These are phyloP conservation scores for Tragopan temminckii DNA, from an alignment of 2,797 vertebrate genomes.

Conservation along the genomic window DNA sequence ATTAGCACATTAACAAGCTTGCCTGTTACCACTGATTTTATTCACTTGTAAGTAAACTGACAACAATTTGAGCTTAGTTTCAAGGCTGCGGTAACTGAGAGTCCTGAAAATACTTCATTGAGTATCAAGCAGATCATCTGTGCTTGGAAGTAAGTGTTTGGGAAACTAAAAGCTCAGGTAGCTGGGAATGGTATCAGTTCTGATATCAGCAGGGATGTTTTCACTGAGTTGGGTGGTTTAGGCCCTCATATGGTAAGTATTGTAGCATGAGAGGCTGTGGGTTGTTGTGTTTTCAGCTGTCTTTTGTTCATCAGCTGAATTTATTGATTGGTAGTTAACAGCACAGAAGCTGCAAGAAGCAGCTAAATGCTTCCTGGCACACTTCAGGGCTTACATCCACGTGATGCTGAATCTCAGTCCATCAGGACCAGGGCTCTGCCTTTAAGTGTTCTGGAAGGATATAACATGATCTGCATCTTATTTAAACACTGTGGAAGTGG, in stretches of 20 bases:
- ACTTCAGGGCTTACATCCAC: neutral
- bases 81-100: neutral
- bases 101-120: neutral
- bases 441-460: neutral
- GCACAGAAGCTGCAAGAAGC: neutral
- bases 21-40: neutral
- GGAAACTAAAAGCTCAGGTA: neutral
- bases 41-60: neutral
- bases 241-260: neutral
- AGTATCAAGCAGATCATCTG: neutral
- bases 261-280: neutral
- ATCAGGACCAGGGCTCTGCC: neutral
- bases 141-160: neutral
- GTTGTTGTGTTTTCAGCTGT: neutral
- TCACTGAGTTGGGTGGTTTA: neutral
- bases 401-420: neutral
- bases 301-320: neutral
- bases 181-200: neutral
- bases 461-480: neutral
- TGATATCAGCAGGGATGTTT: neutral
- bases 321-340: neutral
- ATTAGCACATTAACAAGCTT: neutral
- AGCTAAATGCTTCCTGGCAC: neutral
- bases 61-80: neutral
- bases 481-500: neutral